phyloP scores from a whole-genome alignment of 2,888 invertebrate species.

The Griposia aprilina region DNA sequence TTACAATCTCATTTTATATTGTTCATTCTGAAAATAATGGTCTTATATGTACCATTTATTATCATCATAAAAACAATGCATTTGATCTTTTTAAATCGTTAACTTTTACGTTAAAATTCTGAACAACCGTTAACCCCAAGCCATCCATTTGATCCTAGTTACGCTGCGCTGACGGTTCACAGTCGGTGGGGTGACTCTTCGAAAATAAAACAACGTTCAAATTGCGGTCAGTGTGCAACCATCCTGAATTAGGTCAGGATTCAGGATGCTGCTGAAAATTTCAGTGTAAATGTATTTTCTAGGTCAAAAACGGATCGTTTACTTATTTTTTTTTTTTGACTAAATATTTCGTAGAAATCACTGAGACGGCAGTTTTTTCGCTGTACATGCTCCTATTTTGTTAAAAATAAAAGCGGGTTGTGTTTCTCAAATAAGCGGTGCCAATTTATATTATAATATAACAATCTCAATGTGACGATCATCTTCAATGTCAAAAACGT shows the following conservation, averaged over 20 bases:
- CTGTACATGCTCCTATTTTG: too few species aligned
- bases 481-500: too few species aligned
- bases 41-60: too few species aligned
- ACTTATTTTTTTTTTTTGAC: too few species aligned
- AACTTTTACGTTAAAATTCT: neutral
- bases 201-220: conserved; percentile 39
- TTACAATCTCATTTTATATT: neutral
- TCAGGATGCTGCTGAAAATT: neutral
- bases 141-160: conserved; percentile 26
- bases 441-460: too few species aligned
- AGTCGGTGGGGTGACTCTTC: neutral
- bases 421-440: too few species aligned
- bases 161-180: conserved; percentile 28
- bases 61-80: neutral
- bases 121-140: conserved; percentile 1
- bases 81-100: neutral
- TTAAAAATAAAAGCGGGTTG: too few species aligned
- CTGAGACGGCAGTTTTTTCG: too few species aligned
- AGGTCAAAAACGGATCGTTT: neutral
- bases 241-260: conserved; percentile 19
- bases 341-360: too few species aligned
- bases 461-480: too few species aligned
- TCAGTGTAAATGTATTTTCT: neutral
- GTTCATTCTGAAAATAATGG: neutral
- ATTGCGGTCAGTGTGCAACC: conserved; percentile 33